These are phyloP conservation scores for Trogon surrucura DNA, from an alignment of 2,113 vertebrate species.

Conservation along the genomic window DNA sequence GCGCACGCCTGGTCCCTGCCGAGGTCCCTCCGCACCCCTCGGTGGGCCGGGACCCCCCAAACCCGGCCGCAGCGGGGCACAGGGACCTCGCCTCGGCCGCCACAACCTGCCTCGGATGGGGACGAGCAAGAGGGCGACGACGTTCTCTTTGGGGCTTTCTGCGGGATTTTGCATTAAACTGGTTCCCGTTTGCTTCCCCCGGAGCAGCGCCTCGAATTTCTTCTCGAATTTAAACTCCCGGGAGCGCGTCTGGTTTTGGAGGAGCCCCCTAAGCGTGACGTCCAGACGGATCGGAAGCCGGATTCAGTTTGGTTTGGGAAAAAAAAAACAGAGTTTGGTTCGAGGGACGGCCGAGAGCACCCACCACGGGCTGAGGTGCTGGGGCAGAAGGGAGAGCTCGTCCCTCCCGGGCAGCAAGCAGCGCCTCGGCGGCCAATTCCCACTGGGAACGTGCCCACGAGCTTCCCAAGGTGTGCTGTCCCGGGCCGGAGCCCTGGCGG, in stretches of 20 bases:
- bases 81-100: not conserved
- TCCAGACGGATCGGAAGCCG: not conserved
- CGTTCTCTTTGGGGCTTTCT: not conserved
- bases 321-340: not conserved
- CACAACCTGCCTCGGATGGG: not conserved
- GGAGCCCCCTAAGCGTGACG: not conserved
- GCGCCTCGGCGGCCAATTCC: not conserved
- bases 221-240: not conserved
- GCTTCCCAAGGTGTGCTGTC: not conserved
- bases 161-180: not conserved
- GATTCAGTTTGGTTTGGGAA: not conserved
- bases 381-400: not conserved
- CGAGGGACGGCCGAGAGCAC: not conserved
- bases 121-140: not conserved
- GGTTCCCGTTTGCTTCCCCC: not conserved
- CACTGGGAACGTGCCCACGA: not conserved
- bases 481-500: rapidly evolving
- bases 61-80: not conserved
- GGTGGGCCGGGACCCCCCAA: too few species aligned
- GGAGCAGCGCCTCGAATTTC: too few species aligned
- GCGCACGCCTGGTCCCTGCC: not conserved
- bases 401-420: not conserved
- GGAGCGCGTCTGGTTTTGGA: not conserved
- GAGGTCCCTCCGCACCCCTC: not conserved
- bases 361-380: not conserved